Conservation (phyloP, 1,140 invertebrate species). For the Cataglyphis hispanica region DNA sequence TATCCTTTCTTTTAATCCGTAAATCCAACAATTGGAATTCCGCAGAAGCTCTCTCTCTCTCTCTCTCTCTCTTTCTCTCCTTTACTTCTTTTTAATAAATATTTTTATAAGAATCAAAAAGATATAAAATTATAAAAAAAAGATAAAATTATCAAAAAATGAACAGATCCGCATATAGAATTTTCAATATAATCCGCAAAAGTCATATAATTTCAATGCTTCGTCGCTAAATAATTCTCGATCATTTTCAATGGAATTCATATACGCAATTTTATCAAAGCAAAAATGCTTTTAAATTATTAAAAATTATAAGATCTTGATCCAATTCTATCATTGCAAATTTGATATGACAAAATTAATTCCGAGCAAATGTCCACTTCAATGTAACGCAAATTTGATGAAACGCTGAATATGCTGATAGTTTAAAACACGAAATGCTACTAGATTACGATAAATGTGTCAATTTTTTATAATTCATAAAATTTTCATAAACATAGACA, state of each 20-base stretch:
- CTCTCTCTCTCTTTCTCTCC: background rate
- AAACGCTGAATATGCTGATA: background rate
- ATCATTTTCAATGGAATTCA: background rate
- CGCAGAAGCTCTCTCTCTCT: too few species aligned
- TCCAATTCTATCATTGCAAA: background rate
- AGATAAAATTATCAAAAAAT: background rate
- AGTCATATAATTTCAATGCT: background rate
- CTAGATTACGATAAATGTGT: background rate
- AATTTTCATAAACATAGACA: background rate
- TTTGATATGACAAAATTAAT: background rate
- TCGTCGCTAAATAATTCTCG: background rate
- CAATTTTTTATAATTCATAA: background rate
- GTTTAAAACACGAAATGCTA: background rate
- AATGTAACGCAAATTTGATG: background rate
- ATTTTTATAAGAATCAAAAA: background rate
- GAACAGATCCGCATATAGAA: too few species aligned
- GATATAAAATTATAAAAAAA: background rate
- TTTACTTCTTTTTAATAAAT: background rate
- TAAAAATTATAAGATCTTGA: background rate
- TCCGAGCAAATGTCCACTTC: background rate
- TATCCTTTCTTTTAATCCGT: background rate
- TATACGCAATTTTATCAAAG: background rate
- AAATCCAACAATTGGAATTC: background rate
- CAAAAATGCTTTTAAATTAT: slow-evolving; percentile 1
- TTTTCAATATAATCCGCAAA: background rate